phyloP scores from a whole-genome alignment of 2,797 vertebrate genomes.

The Rhinichthys osculus region DNA sequence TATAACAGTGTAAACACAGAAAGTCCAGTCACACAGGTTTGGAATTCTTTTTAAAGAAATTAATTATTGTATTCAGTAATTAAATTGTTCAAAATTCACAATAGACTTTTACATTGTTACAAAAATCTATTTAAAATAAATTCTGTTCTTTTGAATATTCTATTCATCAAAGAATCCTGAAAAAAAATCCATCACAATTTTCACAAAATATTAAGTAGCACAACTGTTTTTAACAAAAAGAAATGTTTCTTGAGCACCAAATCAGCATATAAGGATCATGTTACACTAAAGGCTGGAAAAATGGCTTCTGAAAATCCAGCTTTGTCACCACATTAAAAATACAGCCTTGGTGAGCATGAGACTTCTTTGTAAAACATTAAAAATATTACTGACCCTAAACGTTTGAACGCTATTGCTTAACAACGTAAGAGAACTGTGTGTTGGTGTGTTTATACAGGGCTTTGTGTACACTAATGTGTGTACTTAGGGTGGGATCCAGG shows the following conservation, averaged over 20 bases:
- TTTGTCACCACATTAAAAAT: background rate
- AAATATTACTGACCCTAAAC: background rate
- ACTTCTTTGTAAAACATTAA: background rate
- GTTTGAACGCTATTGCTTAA: background rate
- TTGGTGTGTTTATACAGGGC: slow-evolving; percentile 50
- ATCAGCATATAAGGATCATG: background rate
- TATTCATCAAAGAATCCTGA: background rate
- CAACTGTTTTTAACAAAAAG: background rate
- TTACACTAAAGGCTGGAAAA: background rate
- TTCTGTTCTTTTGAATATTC: background rate
- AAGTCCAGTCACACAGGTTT: background rate
- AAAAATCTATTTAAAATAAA: background rate
- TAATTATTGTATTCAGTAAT: background rate
- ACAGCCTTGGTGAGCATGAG: background rate
- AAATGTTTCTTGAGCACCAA: background rate
- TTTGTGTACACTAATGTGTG: slow-evolving; percentile 63
- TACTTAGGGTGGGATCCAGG: slow-evolving; percentile 73
- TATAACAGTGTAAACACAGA: too few relatives aligned
- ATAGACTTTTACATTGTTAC: background rate
- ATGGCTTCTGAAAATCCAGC: background rate
- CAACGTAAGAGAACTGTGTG: slow-evolving; percentile 6
- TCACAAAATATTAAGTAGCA: background rate
- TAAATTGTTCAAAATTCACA: background rate
- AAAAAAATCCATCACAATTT: background rate
- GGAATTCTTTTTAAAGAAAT: background rate